phyloP scores from a whole-genome alignment of 2,888 invertebrate species.

The Galerucella pusilla region DNA sequence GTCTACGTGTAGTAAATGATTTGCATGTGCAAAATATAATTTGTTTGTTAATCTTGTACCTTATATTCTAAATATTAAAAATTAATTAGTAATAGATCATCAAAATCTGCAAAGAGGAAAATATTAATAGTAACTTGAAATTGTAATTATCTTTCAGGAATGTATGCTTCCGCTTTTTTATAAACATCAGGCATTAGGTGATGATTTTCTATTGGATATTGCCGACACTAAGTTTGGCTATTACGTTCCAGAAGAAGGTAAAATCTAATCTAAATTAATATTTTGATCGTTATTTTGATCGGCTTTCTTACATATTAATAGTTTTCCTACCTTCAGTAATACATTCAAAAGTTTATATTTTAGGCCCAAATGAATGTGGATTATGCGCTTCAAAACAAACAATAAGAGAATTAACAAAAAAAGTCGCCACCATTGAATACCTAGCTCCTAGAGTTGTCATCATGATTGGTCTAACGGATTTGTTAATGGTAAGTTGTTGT shows the following conservation, averaged over 20 bases:
- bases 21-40: too few relatives aligned
- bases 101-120: too few relatives aligned
- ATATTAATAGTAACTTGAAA: too few relatives aligned
- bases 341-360: constrained; percentile 18
- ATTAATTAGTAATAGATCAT: too few relatives aligned
- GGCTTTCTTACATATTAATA: too few relatives aligned
- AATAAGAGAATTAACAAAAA: constrained; percentile 51
- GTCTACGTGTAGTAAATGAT: too few relatives aligned
- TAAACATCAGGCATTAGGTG: constrained; percentile 56
- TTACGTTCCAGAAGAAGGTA: constrained; percentile 54
- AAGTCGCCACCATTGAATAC: constrained; percentile 46
- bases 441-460: constrained; percentile 56
- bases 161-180: constrained; percentile 56
- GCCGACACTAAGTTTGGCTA: constrained; percentile 56
- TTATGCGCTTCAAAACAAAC: constrained; percentile 52
- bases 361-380: constrained; percentile 53
- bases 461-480: constrained; percentile 55
- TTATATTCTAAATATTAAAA: too few relatives aligned
- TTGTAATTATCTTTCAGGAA: constrained; percentile 48
- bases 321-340: too few relatives aligned
- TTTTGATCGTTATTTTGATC: constrained; percentile 4
- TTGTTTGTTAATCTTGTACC: too few relatives aligned
- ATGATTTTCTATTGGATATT: constrained; percentile 57
- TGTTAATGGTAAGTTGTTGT: constrained; percentile 46
- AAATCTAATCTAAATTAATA: neutral